A percentile compares a stretch with the other conserved stretches of the same genome.
These are phyloP conservation scores for Sycobia sp. DNA, from an alignment of 1,140 invertebrate species.

Conservation along the genomic window DNA sequence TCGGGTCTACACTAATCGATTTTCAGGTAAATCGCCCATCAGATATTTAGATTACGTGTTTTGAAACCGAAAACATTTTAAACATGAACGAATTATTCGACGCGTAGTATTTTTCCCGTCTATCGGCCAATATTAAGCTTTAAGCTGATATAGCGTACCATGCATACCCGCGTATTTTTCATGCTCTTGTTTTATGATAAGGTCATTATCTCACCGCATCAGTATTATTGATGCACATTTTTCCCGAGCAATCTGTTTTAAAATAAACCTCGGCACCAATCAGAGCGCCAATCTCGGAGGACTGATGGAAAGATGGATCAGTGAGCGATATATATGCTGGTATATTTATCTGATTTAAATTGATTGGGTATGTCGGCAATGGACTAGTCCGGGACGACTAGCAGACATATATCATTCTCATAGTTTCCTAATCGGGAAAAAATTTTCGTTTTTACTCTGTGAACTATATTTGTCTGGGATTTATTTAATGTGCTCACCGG, in stretches of 20 bases:
- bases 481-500: neutral
- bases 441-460: too few relatives aligned
- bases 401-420: neutral
- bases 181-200: too few relatives aligned
- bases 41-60: too few relatives aligned
- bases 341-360: neutral
- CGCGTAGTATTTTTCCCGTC: too few relatives aligned
- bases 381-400: neutral
- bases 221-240: neutral
- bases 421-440: neutral
- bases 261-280: too few relatives aligned
- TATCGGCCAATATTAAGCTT: too few relatives aligned
- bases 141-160: too few relatives aligned
- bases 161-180: too few relatives aligned
- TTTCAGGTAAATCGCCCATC: slow-evolving; percentile 29
- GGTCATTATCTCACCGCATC: too few relatives aligned
- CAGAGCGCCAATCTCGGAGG: neutral
- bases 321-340: neutral
- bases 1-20: neutral
- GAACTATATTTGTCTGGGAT: neutral
- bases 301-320: neutral
- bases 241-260: neutral
- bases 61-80: too few relatives aligned
- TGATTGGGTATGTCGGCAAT: neutral
- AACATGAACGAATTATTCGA: too few relatives aligned